Conservation (phyloP, 2,113 vertebrate genomes). For the Cottus gobio region DNA sequence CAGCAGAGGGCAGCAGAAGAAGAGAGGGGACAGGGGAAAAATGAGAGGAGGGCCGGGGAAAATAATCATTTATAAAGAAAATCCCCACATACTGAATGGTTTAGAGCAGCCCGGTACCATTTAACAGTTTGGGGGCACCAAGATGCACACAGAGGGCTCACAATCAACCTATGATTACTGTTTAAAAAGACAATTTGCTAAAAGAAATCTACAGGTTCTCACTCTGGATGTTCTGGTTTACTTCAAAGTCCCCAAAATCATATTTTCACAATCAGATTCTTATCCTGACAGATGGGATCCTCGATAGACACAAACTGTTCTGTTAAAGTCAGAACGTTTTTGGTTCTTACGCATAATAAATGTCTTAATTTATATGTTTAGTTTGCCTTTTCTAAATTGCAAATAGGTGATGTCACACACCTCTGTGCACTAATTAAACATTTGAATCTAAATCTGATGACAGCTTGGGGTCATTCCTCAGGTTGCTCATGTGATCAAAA, state of each 20-base stretch:
- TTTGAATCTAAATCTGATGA: not conserved
- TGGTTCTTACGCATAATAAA: not conserved
- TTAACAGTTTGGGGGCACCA: not conserved
- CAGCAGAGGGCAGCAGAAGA: constrained; percentile 80
- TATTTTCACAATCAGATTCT: not conserved
- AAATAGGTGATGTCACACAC: not conserved
- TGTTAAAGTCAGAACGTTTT: not conserved
- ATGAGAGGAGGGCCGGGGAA: constrained; percentile 57
- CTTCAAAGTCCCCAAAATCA: not conserved
- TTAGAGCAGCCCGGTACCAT: constrained; percentile 19
- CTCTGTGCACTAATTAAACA: not conserved
- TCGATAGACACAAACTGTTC: not conserved
- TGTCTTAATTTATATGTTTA: not conserved
- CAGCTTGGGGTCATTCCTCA: not conserved
- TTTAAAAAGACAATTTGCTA: not conserved
- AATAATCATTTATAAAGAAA: not conserved
- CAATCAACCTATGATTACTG: not conserved
- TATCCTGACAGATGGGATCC: not conserved
- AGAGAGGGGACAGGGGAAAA: constrained; percentile 61
- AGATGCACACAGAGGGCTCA: not conserved
- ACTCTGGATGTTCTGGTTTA: not conserved
- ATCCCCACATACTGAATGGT: not conserved
- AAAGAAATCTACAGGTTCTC: not conserved
- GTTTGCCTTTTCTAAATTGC: not conserved
- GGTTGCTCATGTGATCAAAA: not conserved